These are phyloP conservation scores for Merops nubicus DNA, from an alignment of 2,113 vertebrate species.

Conservation along the genomic window DNA sequence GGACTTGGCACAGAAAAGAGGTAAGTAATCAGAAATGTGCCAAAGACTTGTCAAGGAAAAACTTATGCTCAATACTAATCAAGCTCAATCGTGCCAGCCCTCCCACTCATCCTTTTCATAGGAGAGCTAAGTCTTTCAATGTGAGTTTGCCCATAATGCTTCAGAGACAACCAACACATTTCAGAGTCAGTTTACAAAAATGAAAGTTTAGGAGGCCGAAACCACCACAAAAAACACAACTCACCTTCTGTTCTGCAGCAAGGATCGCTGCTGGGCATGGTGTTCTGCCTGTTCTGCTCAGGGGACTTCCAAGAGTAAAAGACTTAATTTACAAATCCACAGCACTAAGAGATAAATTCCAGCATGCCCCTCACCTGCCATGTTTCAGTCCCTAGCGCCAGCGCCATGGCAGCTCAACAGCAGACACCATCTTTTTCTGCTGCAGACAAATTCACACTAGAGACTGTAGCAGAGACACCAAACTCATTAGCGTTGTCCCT, in stretches of 20 bases:
- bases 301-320: not conserved
- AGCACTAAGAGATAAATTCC: not conserved
- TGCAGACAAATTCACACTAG: not conserved
- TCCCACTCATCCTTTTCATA: constrained; percentile 39
- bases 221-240: not conserved
- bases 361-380: accelerated
- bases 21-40: constrained; percentile 56
- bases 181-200: constrained; percentile 26
- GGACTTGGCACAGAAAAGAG: constrained; percentile 51
- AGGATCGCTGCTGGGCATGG: not conserved
- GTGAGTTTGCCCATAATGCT: not conserved
- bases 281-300: not conserved
- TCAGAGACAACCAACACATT: constrained; percentile 31
- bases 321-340: not conserved
- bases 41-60: constrained; percentile 64
- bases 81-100: constrained; percentile 57
- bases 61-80: constrained; percentile 62
- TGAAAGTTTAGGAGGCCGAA: not conserved
- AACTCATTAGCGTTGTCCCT: not conserved
- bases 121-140: constrained; percentile 19
- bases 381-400: not conserved
- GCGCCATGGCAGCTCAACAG: not conserved
- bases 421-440: not conserved
- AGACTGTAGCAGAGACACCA: not conserved
- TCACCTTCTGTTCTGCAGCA: not conserved